A percentile compares a stretch with the other conserved stretches of the same genome.
Evolutionary conservation across 1,140 invertebrate species (phyloP).

Genomic region (Drosophila parvula): DNA sequence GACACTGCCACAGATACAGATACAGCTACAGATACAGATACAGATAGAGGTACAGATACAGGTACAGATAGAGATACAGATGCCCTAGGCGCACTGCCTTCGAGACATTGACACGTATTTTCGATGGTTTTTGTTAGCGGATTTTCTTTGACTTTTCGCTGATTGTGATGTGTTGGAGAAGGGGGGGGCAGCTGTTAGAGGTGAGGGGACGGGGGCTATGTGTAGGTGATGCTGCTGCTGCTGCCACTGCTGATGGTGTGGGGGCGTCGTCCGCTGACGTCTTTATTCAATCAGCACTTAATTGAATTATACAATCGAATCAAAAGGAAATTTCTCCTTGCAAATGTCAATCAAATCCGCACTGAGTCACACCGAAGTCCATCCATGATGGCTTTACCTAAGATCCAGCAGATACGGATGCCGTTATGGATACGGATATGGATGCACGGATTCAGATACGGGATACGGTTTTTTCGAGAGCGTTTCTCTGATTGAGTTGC

Average conservation of each 20-base stretch:
- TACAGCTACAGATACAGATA: conserved; percentile 21
- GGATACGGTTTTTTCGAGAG: conserved; percentile 13
- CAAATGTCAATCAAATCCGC: conserved; percentile 68
- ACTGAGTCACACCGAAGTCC: conserved; percentile 33
- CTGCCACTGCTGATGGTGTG: conserved; percentile 21
- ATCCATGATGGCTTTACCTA: conserved; percentile 54
- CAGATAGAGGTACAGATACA: conserved; percentile 30
- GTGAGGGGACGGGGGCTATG: not conserved
- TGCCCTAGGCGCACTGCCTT: conserved; percentile 67
- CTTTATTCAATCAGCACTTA: conserved; percentile 81
- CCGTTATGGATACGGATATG: not conserved
- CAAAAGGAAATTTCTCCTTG: conserved; percentile 58
- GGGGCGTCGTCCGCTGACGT: conserved; percentile 69
- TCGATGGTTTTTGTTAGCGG: conserved; percentile 43
- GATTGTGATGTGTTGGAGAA: conserved; percentile 6
- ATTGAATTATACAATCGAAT: conserved; percentile 79
- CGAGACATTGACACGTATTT: conserved; percentile 80
- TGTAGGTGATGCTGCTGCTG: conserved; percentile 25
- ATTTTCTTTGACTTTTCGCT: conserved; percentile 23
- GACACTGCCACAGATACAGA: conserved; percentile 20
- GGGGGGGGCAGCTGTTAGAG: conserved; percentile 27
- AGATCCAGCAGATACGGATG: conserved; percentile 4
- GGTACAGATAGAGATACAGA: conserved; percentile 26
- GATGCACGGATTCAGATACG: not conserved
- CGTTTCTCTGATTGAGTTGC: conserved; percentile 67